Base-by-base conservation (phyloP, 64 coral and sea anemone genomes). In the Catalaphyllia jardinei region DNA sequence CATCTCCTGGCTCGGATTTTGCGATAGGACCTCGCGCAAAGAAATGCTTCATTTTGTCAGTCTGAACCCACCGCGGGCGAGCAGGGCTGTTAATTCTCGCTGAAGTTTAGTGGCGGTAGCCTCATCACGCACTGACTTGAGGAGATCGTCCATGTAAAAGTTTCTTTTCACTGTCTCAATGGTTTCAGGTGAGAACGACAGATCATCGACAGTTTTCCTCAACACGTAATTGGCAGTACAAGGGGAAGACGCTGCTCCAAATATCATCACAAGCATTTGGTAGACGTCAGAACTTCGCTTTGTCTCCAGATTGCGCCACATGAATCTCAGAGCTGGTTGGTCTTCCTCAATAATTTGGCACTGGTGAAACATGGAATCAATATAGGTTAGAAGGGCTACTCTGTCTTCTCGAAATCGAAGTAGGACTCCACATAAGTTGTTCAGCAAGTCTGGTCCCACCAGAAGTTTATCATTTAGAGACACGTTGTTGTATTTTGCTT, bases 191-290 rank as follows among this genome's bases (percentile, higher is more conserved):
- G 92, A 94, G 65, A 94, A 94, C 24, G 46, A 13, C 3, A 60
- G 63, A 76, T 84, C 78, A 94, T 64, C 52, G 52, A 71, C 92
- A 30, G 92, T 89, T 62, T 88, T 88, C 22, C 91, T 62, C 54
- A 93, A 54, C 19, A 93, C 67, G 69, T 76, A 93, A 29, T 93
- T 93, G 15, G 59, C 86, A 12, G 77, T 93, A 64, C 86, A 93
- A 18, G 78, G 92, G 50, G 92, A 94, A 24, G 79, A 81, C 17
- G 78, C 92, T 35, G 92, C 86, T 57, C 92, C 75, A 19, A 93
- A 88, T 31, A 93, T 93, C 86, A 88, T 93, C 9, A 75, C 75
- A 1, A 65, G 64, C 92, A 94, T 89, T 35, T 89, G 79, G 63
- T 89, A 88, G 31, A 88, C 65, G 72, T 93, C 85, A 38, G 92